These are phyloP conservation scores for Trissolcus basalis DNA, from an alignment of 1,140 invertebrate genomes.

Conservation along the genomic window DNA sequence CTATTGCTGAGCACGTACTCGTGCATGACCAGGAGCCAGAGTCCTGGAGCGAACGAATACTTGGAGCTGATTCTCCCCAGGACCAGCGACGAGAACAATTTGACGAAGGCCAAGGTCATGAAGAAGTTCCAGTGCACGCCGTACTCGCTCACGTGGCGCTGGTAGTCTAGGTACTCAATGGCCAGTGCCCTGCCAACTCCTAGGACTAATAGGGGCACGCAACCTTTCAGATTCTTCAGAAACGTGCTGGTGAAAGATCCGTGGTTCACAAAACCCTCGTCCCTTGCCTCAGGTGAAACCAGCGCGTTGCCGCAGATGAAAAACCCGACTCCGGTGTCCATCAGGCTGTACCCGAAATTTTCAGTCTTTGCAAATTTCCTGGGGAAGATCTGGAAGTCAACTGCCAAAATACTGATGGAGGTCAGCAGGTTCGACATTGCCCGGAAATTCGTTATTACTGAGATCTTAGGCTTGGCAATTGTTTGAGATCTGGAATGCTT, in stretches of 20 bases:
- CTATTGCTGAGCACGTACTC: slow-evolving; percentile 80
- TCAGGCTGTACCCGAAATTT: slow-evolving; percentile 90
- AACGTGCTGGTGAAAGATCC: slow-evolving; percentile 57
- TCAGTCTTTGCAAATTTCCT: slow-evolving; percentile 90
- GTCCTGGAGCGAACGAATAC: slow-evolving; percentile 74
- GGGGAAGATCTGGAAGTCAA: slow-evolving; percentile 94
- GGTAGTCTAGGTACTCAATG: slow-evolving; percentile 85
- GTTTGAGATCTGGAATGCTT: background rate
- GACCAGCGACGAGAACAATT: slow-evolving; percentile 82
- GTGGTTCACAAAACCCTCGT: slow-evolving; percentile 63
- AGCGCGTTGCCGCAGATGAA: slow-evolving; percentile 92
- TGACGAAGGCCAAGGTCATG: slow-evolving; percentile 90
- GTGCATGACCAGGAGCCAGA: slow-evolving; percentile 80
- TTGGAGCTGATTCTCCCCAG: slow-evolving; percentile 74
- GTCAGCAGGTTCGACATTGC: slow-evolving; percentile 85
- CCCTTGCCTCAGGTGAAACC: slow-evolving; percentile 79
- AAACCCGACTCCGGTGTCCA: slow-evolving; percentile 95
- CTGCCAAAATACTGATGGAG: slow-evolving; percentile 90
- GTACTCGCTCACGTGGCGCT: slow-evolving; percentile 93
- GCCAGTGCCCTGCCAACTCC: slow-evolving; percentile 83
- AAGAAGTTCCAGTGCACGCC: slow-evolving; percentile 99
- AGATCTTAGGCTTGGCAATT: slow-evolving; percentile 49
- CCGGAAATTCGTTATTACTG: slow-evolving; percentile 83
- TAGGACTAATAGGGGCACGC: slow-evolving; percentile 80
- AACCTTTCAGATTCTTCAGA: slow-evolving; percentile 65